Evolutionary conservation across 2,113 vertebrate species (phyloP), one percentile per base, ranked within the genome.

Genomic region (Apodemus sylvaticus): DNA sequence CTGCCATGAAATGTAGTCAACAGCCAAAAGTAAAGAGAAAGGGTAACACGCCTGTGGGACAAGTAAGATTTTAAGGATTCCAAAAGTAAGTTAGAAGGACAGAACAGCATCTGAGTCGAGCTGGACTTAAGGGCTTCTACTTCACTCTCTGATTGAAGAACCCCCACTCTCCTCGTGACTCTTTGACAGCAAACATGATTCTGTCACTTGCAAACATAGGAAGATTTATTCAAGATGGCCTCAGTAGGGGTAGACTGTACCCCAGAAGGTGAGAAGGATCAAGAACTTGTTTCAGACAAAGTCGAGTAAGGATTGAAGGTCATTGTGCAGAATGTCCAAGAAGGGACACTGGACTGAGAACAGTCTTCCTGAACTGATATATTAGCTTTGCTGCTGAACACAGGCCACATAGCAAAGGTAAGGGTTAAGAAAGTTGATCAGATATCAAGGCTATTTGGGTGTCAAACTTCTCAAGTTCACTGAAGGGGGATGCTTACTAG

Each of bases 1-100:
- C 98, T 98, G 97, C 96, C 97, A 94, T 93, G 96, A 98, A 98
- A 95, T 97, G 97, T 96, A 97, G 97, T 97, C 97, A 97, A 96
- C 55, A 81, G 96, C 96, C 97, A 98, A 97, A 97, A 98, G 97
- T 66, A 93, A 96, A 88, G 76, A 79, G 58, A 79, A 93, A 70
- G 86, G 86, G 86, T 71, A 55, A 83, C 68, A 51, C 22, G 31
- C 93, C 39, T 70, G 42, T 76, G 78, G 70, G 88, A 94, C 92
- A 90, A 48, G 92, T 71, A 55, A 60, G 76, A 26, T 81, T 53
- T 90, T 60, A 96, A 34, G 74, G 10, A 93, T 91, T 93, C 77
- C 89, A 83, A 91, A 90, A 89, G 19, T 13, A 55, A 55, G 26
- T 31, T 17, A 77, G 73, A 55, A 85, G 71, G 78, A 89, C 64